Conservation (phyloP, 2,888 invertebrate genomes). For the Silvanus unidentatus region DNA sequence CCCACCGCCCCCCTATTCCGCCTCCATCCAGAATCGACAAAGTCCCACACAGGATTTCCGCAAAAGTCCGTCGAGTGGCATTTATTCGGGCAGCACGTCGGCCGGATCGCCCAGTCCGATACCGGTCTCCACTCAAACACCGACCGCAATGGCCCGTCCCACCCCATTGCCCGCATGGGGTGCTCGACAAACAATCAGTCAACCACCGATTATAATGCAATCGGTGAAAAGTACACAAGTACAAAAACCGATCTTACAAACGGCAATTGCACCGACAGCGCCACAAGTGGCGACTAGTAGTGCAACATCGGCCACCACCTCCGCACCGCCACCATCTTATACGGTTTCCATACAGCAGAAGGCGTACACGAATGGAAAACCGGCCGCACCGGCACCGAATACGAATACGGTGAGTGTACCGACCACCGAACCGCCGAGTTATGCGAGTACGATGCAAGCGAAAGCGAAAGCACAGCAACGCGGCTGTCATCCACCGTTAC, state of each 20-base stretch:
- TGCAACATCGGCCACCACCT: slow-evolving; percentile 49
- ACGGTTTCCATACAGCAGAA: slow-evolving; percentile 76
- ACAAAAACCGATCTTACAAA: slow-evolving; percentile 90
- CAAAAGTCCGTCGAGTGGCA: slow-evolving; percentile 81
- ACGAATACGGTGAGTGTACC: slow-evolving; percentile 50
- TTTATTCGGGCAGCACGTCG: slow-evolving; percentile 77
- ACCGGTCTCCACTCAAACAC: slow-evolving; percentile 47
- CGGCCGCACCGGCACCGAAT: slow-evolving; percentile 41
- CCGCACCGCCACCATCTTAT: slow-evolving; percentile 78
- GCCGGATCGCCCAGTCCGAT: slow-evolving; percentile 79
- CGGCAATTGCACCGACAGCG: slow-evolving; percentile 87
- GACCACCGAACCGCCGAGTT: slow-evolving; percentile 86
- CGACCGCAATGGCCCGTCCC: slow-evolving; percentile 66
- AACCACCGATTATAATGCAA: slow-evolving; percentile 94
- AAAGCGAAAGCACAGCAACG: slow-evolving; percentile 51
- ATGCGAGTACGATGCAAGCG: slow-evolving; percentile 85
- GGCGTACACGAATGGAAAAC: slow-evolving; percentile 43
- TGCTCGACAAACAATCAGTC: slow-evolving; percentile 80
- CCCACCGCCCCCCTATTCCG: slow-evolving; percentile 79
- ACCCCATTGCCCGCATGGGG: slow-evolving; percentile 81
- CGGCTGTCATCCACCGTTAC: slow-evolving; percentile 61
- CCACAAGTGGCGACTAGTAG: slow-evolving; percentile 53
- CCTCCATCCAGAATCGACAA: slow-evolving; percentile 80
- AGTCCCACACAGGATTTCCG: slow-evolving; percentile 76
- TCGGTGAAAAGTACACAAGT: slow-evolving; percentile 94